A percentile compares a stretch with the other conserved stretches of the same genome.
Evolutionary conservation across 2,888 invertebrate genomes (phyloP).

Genomic region (Crioceris asparagi): DNA sequence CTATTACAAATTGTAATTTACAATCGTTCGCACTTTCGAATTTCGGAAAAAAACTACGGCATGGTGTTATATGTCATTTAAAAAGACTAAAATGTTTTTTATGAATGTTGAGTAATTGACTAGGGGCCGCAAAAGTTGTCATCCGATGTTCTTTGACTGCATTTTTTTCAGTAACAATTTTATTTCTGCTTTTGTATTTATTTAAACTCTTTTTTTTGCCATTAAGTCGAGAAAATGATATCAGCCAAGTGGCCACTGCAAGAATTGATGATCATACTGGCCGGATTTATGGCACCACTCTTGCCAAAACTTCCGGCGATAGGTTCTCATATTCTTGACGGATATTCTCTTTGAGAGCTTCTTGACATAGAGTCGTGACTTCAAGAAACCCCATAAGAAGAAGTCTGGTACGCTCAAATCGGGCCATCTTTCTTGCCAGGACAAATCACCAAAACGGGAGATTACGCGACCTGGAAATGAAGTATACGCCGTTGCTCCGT

Average conservation of each 20-base stretch:
- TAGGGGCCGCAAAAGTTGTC: too few species aligned
- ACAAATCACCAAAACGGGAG: conserved; percentile 13
- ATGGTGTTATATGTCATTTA: too few species aligned
- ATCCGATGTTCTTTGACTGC: too few species aligned
- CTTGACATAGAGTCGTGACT: conserved; percentile 5
- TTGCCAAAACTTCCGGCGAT: conserved; percentile 18
- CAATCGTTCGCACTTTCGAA: too few species aligned
- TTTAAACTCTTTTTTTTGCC: too few species aligned
- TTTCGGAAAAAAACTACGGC: too few species aligned
- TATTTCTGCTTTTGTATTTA: too few species aligned
- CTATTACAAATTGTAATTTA: too few species aligned
- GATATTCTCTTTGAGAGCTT: conserved; percentile 18
- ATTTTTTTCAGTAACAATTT: too few species aligned
- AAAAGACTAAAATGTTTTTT: too few species aligned
- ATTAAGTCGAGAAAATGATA: too few species aligned
- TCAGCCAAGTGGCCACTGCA: conserved; percentile 14
- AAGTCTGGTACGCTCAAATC: conserved; percentile 12
- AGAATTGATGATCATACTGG: conserved; percentile 17
- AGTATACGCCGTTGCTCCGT: not conserved
- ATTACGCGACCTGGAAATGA: not conserved
- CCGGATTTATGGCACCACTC: conserved; percentile 12
- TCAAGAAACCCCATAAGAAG: conserved; percentile 15
- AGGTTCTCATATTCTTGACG: conserved; percentile 12
- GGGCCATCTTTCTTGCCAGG: conserved; percentile 18
- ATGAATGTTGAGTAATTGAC: too few species aligned